phyloP scores from a whole-genome alignment of 2,888 invertebrate species.

The Lepidochitona cinerea region DNA sequence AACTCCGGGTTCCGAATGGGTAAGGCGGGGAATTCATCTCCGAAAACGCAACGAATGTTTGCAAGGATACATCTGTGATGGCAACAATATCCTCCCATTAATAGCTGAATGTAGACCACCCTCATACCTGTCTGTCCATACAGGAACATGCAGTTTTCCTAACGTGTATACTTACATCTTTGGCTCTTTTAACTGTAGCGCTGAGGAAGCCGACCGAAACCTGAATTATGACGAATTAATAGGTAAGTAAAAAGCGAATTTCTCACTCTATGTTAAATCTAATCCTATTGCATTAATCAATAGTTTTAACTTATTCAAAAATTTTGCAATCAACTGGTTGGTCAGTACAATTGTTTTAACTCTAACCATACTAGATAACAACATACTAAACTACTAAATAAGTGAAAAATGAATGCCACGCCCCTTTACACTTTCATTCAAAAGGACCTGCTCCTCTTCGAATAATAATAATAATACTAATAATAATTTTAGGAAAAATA shows the following conservation, averaged over 20 bases:
- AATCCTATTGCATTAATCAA: too few relatives aligned
- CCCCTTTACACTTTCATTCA: too few relatives aligned
- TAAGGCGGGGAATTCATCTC: neutral
- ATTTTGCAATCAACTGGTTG: too few relatives aligned
- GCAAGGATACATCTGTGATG: neutral
- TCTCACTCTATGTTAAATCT: too few relatives aligned
- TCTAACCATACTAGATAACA: too few relatives aligned
- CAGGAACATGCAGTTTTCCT: neutral
- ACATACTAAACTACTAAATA: too few relatives aligned
- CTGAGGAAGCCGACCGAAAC: neutral
- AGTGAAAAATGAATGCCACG: too few relatives aligned
- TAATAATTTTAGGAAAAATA: too few relatives aligned
- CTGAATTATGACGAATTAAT: neutral
- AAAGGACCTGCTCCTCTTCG: too few relatives aligned
- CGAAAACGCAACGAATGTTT: neutral
- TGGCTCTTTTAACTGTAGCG: neutral
- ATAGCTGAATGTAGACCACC: neutral
- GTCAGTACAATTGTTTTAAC: too few relatives aligned
- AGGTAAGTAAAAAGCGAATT: neutral
- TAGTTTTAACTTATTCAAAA: too few relatives aligned
- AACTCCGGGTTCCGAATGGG: neutral
- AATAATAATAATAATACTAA: too few relatives aligned
- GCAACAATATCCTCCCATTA: neutral
- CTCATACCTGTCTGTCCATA: neutral
- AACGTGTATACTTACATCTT: neutral